Evolutionary conservation across 2,888 invertebrate genomes (phyloP).

Genomic region (Dryomyza anilis): DNA sequence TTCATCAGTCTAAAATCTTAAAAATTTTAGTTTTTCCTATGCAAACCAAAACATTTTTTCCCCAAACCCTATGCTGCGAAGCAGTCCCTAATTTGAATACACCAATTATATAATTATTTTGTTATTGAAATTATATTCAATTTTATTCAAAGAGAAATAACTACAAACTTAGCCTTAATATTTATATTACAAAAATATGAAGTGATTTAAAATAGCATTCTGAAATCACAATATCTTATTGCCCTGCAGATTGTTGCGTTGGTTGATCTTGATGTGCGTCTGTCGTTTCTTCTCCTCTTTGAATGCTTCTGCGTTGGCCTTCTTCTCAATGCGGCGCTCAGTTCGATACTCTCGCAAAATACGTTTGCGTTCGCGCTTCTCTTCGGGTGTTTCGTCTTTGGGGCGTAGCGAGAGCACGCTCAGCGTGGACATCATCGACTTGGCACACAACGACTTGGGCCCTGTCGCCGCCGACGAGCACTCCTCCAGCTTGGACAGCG

Average conservation of each 20-base stretch:
- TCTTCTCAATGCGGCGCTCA: slow-evolving; percentile 81
- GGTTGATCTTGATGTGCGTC: slow-evolving; percentile 77
- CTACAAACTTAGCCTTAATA: too few species aligned
- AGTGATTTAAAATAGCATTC: not conserved
- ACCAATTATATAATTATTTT: too few species aligned
- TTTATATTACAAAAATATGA: not conserved
- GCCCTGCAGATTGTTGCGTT: slow-evolving; percentile 75
- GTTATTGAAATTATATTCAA: too few species aligned
- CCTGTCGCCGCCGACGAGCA: slow-evolving; percentile 51
- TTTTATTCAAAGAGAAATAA: too few species aligned
- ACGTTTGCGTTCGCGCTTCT: slow-evolving; percentile 77
- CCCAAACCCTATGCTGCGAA: too few species aligned
- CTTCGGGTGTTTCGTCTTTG: slow-evolving; percentile 78
- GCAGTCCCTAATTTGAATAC: too few species aligned
- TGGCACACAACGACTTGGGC: slow-evolving; percentile 66
- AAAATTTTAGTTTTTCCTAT: too few species aligned
- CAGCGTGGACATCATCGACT: slow-evolving; percentile 72
- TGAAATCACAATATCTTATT: slow-evolving; percentile 64
- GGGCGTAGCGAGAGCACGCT: slow-evolving; percentile 73
- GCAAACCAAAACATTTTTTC: too few species aligned
- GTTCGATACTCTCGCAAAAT: slow-evolving; percentile 77
- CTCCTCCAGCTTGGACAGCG: slow-evolving; percentile 70
- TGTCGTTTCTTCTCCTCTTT: slow-evolving; percentile 84
- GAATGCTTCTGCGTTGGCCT: slow-evolving; percentile 80
- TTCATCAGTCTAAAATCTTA: too few species aligned